Evolutionary conservation across 2,113 vertebrate genomes (phyloP).

Genomic region (Rutilus rutilus): DNA sequence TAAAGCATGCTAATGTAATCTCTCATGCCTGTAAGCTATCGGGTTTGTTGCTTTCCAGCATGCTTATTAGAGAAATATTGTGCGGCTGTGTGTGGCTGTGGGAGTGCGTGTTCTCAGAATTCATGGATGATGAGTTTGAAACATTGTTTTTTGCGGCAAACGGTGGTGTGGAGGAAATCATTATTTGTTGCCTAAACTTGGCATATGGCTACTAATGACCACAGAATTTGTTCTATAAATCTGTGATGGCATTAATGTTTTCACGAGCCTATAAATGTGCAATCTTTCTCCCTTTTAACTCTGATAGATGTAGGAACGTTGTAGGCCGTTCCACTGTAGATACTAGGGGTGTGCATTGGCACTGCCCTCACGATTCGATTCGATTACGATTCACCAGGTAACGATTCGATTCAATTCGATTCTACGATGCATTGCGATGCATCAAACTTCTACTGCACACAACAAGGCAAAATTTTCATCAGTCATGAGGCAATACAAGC

Average conservation of each 20-base stretch:
- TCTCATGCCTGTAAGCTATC: slow-evolving; percentile 36
- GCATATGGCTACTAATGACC: slow-evolving; percentile 34
- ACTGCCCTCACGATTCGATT: too few species aligned
- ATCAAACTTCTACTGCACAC: too few species aligned
- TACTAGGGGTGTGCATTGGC: too few species aligned
- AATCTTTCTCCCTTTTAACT: slow-evolving; percentile 3
- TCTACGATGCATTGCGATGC: too few species aligned
- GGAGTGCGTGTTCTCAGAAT: not conserved
- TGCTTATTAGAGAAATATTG: slow-evolving; percentile 37
- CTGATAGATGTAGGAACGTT: not conserved
- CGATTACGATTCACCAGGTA: too few species aligned
- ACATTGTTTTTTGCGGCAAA: not conserved
- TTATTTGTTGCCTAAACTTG: slow-evolving; percentile 8
- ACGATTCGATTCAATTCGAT: too few species aligned
- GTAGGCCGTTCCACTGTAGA: not conserved
- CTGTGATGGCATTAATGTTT: slow-evolving; percentile 21
- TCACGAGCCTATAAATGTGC: slow-evolving; percentile 9
- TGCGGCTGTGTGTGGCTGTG: slow-evolving; percentile 29
- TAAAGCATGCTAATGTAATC: slow-evolving; percentile 47
- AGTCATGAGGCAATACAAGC: too few species aligned
- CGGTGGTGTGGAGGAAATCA: slow-evolving; percentile 1
- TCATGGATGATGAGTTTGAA: slow-evolving; percentile 28
- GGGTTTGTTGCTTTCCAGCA: slow-evolving; percentile 31
- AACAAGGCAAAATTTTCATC: too few species aligned
- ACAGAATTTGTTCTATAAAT: slow-evolving; percentile 30